These are phyloP conservation scores for Pseudoatta argentina DNA, from an alignment of 1,140 invertebrate species.

Conservation along the genomic window DNA sequence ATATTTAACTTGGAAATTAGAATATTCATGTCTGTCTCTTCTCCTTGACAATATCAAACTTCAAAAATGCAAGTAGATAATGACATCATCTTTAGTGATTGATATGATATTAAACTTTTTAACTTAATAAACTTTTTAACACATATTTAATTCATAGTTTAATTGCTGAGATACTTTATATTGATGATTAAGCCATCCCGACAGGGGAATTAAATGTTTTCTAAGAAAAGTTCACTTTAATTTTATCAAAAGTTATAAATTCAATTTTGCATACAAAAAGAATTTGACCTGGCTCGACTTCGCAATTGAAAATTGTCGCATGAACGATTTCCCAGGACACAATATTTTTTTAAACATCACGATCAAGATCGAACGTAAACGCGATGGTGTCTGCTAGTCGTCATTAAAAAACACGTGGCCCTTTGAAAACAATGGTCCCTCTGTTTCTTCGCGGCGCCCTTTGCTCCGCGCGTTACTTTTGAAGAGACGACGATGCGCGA, in stretches of 20 bases:
- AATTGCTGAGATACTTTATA: constrained; percentile 32
- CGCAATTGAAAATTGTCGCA: constrained; percentile 36
- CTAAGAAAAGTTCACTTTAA: not conserved
- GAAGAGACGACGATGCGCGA: constrained; percentile 72
- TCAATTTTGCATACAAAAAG: not conserved
- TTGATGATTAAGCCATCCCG: not conserved
- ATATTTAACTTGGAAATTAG: constrained; percentile 27
- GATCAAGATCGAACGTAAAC: constrained; percentile 66
- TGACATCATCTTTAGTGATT: constrained; percentile 14
- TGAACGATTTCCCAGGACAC: constrained; percentile 38
- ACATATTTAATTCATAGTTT: constrained; percentile 34
- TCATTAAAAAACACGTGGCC: constrained; percentile 80
- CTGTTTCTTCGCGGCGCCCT: constrained; percentile 74
- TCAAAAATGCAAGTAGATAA: not conserved
- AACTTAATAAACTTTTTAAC: constrained; percentile 15
- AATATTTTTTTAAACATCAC: constrained; percentile 39
- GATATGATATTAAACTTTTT: constrained; percentile 24
- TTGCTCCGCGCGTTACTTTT: constrained; percentile 70
- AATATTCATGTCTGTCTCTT: not conserved
- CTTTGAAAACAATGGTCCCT: constrained; percentile 76
- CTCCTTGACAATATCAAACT: not conserved
- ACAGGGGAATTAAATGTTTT: not conserved
- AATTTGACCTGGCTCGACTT: not conserved
- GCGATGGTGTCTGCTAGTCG: constrained; percentile 77
- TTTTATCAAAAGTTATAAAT: not conserved